Evolutionary conservation across 2,888 invertebrate genomes (phyloP).

Genomic region (Scaptomyza caliginosa): DNA sequence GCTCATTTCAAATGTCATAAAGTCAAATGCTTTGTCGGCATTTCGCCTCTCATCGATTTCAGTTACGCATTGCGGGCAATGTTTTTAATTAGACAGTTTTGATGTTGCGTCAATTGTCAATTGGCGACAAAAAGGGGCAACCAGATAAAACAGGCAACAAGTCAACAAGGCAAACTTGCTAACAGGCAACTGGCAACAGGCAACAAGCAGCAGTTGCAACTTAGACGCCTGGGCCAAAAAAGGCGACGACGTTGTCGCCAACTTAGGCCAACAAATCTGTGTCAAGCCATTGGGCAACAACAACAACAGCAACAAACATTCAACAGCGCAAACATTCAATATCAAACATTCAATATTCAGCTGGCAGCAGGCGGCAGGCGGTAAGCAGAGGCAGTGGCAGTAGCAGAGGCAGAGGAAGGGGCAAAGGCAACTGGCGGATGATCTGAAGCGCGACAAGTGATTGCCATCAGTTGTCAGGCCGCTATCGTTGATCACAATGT

Average conservation of each 20-base stretch:
- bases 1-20: slow-evolving; percentile 69
- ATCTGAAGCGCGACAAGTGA: slow-evolving; percentile 79
- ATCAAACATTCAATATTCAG: slow-evolving; percentile 51
- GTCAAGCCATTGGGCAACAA: slow-evolving; percentile 73
- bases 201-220: slow-evolving; percentile 29
- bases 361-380: slow-evolving; percentile 36
- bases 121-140: slow-evolving; percentile 61
- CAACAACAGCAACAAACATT: slow-evolving; percentile 24
- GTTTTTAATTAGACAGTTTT: slow-evolving; percentile 78
- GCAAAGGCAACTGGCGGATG: slow-evolving; percentile 67
- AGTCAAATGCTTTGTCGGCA: slow-evolving; percentile 78
- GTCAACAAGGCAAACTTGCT: too few relatives aligned
- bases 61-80: slow-evolving; percentile 75
- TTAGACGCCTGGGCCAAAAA: slow-evolving; percentile 75
- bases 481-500: slow-evolving; percentile 80
- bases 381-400: background rate
- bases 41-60: slow-evolving; percentile 61
- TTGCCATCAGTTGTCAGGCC: slow-evolving; percentile 78
- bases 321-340: slow-evolving; percentile 42
- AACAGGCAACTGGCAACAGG: background rate
- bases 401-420: slow-evolving; percentile 10
- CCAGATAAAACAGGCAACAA: slow-evolving; percentile 33
- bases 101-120: slow-evolving; percentile 80
- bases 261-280: slow-evolving; percentile 78
- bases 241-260: slow-evolving; percentile 77